phyloP scores from a whole-genome alignment of 2,888 invertebrate genomes.

The Eumacrocentrus americanus region DNA sequence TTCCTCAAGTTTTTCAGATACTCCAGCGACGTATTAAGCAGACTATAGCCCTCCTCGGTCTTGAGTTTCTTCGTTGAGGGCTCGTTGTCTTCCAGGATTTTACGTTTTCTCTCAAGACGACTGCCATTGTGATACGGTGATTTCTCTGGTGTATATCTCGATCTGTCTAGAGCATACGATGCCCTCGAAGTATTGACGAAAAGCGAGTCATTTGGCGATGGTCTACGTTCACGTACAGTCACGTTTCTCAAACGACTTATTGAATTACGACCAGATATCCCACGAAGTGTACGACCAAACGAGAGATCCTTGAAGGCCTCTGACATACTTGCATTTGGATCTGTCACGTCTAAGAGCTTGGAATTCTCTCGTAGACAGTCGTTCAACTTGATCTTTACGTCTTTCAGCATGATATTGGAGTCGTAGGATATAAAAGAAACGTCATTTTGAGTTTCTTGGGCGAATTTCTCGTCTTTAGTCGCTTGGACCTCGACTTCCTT shows the following conservation, averaged over 20 bases:
- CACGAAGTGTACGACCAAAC: constrained; percentile 55
- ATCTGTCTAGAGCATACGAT: constrained; percentile 44
- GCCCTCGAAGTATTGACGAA: constrained; percentile 54
- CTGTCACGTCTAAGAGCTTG: constrained; percentile 40
- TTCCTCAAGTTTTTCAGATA: constrained; percentile 46
- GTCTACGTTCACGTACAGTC: constrained; percentile 47
- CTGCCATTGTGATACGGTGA: constrained; percentile 43
- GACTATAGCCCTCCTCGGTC: constrained; percentile 40
- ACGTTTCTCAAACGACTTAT: constrained; percentile 50
- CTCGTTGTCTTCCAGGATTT: constrained; percentile 34
- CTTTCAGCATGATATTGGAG: constrained; percentile 50
- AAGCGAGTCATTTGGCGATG: constrained; percentile 56
- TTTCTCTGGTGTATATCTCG: constrained; percentile 38
- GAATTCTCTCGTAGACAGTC: constrained; percentile 53
- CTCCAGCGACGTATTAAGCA: constrained; percentile 49
- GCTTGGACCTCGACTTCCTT: constrained; percentile 35
- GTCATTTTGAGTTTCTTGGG: constrained; percentile 34
- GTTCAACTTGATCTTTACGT: constrained; percentile 52
- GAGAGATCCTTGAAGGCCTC: constrained; percentile 45
- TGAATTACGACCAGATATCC: constrained; percentile 54
- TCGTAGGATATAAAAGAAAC: constrained; percentile 48
- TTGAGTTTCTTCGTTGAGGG: constrained; percentile 46
- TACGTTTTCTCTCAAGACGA: constrained; percentile 48
- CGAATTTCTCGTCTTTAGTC: constrained; percentile 31
- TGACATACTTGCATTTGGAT: constrained; percentile 7